Evolutionary conservation across 2,888 invertebrate species (phyloP), one percentile per base, ranked within the genome.

Genomic region (Morinoia aosen): DNA sequence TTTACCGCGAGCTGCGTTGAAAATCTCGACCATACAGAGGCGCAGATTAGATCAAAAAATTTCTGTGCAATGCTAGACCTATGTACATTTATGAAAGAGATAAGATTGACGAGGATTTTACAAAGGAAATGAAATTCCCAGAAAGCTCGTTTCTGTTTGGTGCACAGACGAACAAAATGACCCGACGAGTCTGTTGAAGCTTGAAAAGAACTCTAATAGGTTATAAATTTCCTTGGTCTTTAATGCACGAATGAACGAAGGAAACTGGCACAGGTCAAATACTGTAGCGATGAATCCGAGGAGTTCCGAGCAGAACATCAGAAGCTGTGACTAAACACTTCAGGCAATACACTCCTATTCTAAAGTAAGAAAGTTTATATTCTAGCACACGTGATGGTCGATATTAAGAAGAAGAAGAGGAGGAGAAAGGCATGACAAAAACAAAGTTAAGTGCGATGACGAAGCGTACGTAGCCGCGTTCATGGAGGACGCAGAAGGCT

Each of bases 391-490:
- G 48, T 93, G 93, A 93, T 93, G 57, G 12, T 93, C 93, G n/a
- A 93, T 58, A 93, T 48, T 39, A 93, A 56, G 57, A 93, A 14
- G 39, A 93, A 56, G 57, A 93, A 14, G 39, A 39, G 12, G 48
- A 90, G 39, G 40, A 90, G 90, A 93, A 93, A 93, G 93, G 93
- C 93, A 93, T 93, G 56, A 93, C 93, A 57, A 93, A 93, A 93
- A 25, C 39, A 93, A 93, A 48, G 39, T 58, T 33, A 19, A 93
- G 57, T 93, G 93, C 93, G 57, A 39, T 56, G 93, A 39, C 33
- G 57, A 57, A 57, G 57, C 93, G 93, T 90, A 90, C 4, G 16
- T 90, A 39, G n/a, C 33, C 25, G 76, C 76, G 25, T 76, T 48
- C 40, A 90, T 90, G 40, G 48, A 48, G 57, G 58, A 57, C 56